phyloP scores from a whole-genome alignment of 2,888 invertebrate species.

The Trachelus iudaicus region DNA sequence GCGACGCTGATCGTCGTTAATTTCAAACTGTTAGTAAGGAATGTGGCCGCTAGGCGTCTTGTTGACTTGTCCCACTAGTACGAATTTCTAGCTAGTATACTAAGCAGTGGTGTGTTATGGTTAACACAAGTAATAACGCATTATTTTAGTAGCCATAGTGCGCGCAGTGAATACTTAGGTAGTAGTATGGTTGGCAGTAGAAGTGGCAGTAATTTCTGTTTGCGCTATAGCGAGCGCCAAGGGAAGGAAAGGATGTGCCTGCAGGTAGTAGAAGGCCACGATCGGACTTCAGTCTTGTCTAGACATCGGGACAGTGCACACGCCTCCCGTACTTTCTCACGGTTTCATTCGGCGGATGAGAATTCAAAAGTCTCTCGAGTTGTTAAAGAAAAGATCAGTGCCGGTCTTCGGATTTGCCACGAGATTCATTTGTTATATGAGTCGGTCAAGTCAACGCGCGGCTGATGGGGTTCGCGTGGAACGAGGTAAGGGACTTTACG shows the following conservation, averaged over 20 bases:
- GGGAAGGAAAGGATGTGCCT: conserved; percentile 36
- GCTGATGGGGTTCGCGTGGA: conserved; percentile 59
- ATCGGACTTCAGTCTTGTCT: conserved; percentile 49
- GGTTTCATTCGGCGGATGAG: conserved; percentile 14
- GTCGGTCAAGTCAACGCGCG: conserved; percentile 43
- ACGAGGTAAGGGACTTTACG: conserved; percentile 46
- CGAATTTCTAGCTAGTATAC: not conserved
- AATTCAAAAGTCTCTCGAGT: not conserved
- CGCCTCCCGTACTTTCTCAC: conserved; percentile 27
- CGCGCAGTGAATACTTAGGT: not conserved
- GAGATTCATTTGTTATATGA: conserved; percentile 40
- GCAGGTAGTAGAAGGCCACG: conserved; percentile 41
- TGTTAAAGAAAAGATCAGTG: not conserved
- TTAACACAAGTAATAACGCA: not conserved
- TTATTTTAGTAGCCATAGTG: not conserved
- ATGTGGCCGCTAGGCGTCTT: not conserved
- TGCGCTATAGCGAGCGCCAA: conserved; percentile 8
- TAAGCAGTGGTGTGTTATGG: not conserved
- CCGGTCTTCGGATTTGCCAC: not conserved
- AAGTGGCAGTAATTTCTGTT: not conserved
- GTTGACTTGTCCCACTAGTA: not conserved
- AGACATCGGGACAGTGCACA: conserved; percentile 49
- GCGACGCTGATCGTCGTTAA: not conserved
- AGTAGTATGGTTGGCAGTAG: not conserved
- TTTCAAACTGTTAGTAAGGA: not conserved